These are phyloP conservation scores for Amphipoea oculea DNA, from an alignment of 2,888 invertebrate species.

Conservation along the genomic window DNA sequence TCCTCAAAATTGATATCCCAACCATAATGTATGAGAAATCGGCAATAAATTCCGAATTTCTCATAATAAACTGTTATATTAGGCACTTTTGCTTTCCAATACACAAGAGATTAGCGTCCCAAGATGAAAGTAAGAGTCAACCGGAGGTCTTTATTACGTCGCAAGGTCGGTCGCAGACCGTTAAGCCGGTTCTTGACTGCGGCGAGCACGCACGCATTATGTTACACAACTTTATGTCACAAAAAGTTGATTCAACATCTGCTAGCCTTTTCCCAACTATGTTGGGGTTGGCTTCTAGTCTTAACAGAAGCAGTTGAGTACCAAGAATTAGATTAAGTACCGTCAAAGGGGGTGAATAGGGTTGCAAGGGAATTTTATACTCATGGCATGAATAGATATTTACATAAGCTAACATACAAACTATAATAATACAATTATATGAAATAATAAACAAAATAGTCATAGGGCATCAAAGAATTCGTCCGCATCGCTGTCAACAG, in stretches of 20 bases:
- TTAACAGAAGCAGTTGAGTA: neutral
- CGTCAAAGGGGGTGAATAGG: neutral
- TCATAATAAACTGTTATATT: slow-evolving; percentile 27
- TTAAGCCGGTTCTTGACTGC: slow-evolving; percentile 22
- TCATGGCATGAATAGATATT: too few relatives aligned
- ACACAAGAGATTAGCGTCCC: slow-evolving; percentile 38
- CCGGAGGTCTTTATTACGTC: slow-evolving; percentile 47
- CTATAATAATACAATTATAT: too few relatives aligned
- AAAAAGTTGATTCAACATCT: neutral
- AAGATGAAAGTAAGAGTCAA: slow-evolving; percentile 60
- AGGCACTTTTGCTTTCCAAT: slow-evolving; percentile 62
- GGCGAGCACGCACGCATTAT: slow-evolving; percentile 7
- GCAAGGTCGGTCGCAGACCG: slow-evolving; percentile 58
- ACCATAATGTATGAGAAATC: slow-evolving; percentile 22
- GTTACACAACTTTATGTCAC: slow-evolving; percentile 3
- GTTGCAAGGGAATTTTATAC: too few relatives aligned
- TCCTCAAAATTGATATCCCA: neutral
- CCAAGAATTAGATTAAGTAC: neutral
- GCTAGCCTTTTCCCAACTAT: neutral
- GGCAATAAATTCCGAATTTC: slow-evolving; percentile 47
- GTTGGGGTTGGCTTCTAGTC: neutral
- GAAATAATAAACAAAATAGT: too few relatives aligned
- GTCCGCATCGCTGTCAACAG: too few relatives aligned
- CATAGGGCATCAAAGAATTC: too few relatives aligned
- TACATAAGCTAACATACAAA: too few relatives aligned